These are phyloP conservation scores for Argyresthia albistria DNA, from an alignment of 2,888 invertebrate species.

Conservation along the genomic window DNA sequence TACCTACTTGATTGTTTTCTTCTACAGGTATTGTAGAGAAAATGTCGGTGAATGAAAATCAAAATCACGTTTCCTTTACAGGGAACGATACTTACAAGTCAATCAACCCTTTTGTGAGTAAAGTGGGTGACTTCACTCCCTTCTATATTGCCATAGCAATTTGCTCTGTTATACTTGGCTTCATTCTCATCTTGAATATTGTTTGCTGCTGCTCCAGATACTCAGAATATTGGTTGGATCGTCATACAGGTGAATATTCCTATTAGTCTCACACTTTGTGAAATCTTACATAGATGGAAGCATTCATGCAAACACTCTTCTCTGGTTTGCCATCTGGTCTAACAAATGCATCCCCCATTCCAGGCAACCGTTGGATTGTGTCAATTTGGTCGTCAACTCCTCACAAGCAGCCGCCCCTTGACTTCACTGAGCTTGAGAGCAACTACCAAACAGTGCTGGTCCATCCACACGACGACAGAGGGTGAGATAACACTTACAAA, in stretches of 20 bases:
- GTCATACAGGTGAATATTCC: slow-evolving; percentile 78
- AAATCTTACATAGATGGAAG: no score
- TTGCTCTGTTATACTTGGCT: slow-evolving; percentile 79
- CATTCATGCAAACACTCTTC: no score
- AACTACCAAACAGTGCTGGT: slow-evolving; percentile 35
- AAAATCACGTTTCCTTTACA: slow-evolving; percentile 54
- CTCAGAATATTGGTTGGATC: slow-evolving; percentile 86
- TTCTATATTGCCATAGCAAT: slow-evolving; percentile 88
- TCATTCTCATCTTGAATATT: slow-evolving; percentile 82
- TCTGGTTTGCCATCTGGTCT: no score
- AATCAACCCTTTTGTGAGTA: slow-evolving; percentile 40
- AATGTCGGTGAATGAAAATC: slow-evolving; percentile 56
- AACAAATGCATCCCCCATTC: slow-evolving; percentile 10
- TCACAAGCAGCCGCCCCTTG: slow-evolving; percentile 85
- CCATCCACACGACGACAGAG: slow-evolving; percentile 20
- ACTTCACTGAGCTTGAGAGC: slow-evolving; percentile 81
- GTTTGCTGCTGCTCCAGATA: slow-evolving; percentile 86
- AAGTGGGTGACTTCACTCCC: slow-evolving; percentile 82
- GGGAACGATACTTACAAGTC: slow-evolving; percentile 50
- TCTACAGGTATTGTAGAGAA: slow-evolving; percentile 20
- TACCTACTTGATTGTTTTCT: not conserved
- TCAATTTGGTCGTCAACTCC: slow-evolving; percentile 89
- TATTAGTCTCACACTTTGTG: no score
- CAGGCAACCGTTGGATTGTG: slow-evolving; percentile 88
- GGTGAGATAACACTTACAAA: no score